Conservation (phyloP, 2,113 vertebrate genomes). For the Myrmecobius fasciatus region DNA sequence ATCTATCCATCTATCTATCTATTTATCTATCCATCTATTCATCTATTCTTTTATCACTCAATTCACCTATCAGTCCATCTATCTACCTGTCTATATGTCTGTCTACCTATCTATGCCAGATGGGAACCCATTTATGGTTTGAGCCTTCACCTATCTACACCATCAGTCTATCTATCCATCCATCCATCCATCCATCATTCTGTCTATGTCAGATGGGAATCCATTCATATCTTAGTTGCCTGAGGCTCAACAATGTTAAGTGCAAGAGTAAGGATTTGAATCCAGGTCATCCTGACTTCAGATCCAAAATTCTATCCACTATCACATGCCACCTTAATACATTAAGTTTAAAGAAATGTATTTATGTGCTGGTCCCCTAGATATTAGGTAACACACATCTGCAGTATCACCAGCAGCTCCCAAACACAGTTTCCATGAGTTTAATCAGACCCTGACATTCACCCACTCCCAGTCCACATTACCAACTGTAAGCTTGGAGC, state of each 20-base stretch:
- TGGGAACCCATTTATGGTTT: too few relatives aligned
- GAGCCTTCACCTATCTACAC: too few relatives aligned
- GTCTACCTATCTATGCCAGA: not conserved
- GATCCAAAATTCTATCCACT: not conserved
- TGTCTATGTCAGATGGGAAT: not conserved
- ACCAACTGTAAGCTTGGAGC: not conserved
- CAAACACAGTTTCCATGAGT: not conserved
- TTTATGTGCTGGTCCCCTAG: not conserved
- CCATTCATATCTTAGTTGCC: not conserved
- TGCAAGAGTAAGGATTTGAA: not conserved
- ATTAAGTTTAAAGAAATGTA: not conserved
- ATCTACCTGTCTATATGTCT: not conserved
- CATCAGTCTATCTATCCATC: not conserved
- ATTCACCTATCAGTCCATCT: too few relatives aligned
- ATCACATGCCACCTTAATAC: not conserved
- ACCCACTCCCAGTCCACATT: not conserved
- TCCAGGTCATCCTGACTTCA: not conserved
- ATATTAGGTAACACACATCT: not conserved
- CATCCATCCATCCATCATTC: not conserved
- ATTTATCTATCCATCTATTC: not conserved
- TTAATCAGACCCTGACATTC: not conserved
- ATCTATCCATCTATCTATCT: not conserved
- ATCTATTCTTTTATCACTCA: too few relatives aligned
- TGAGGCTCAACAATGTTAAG: not conserved
- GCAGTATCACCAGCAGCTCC: not conserved